Conservation (phyloP, 30 jellyfish, hydroid and myxozoan species). For the Chrysaora quinquecirrha region DNA sequence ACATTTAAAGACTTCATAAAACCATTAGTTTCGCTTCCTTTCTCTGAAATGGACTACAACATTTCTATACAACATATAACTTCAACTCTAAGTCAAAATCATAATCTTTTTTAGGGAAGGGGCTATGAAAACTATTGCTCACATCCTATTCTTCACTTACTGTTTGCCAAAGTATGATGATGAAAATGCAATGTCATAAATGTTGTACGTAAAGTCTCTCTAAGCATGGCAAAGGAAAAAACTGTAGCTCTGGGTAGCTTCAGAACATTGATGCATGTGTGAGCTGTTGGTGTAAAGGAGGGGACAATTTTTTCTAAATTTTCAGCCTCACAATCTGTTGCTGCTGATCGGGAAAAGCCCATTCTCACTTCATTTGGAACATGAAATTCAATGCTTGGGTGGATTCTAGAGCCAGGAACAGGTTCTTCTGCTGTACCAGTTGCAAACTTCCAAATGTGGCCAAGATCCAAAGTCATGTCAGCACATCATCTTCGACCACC, state of each 20-base stretch:
- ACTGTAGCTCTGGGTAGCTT: slow-evolving; percentile 14
- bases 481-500: slow-evolving; percentile 22
- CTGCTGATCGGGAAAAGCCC: neutral
- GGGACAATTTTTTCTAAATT: neutral
- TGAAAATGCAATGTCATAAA: slow-evolving; percentile 7
- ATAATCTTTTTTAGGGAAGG: neutral
- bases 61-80: too few relatives aligned
- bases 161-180: slow-evolving; percentile 19
- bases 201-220: slow-evolving; percentile 3
- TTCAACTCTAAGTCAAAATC: neutral
- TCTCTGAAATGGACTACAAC: too few relatives aligned
- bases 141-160: neutral
- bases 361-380: slow-evolving; percentile 9
- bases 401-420: neutral
- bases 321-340: slow-evolving; percentile 12
- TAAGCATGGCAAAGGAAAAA: slow-evolving; percentile 17
- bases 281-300: slow-evolving; percentile 22
- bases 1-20: too few relatives aligned
- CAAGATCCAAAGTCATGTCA: slow-evolving; percentile 1
- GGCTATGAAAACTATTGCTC: neutral
- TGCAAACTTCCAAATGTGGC: slow-evolving; percentile 13
- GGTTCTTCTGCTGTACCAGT: slow-evolving; percentile 32
- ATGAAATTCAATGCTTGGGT: slow-evolving; percentile 1
- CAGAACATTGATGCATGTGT: slow-evolving; percentile 27
- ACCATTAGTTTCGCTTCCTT: too few relatives aligned